phyloP scores from a whole-genome alignment of 1,140 invertebrate genomes.

The Sitophilus oryzae region DNA sequence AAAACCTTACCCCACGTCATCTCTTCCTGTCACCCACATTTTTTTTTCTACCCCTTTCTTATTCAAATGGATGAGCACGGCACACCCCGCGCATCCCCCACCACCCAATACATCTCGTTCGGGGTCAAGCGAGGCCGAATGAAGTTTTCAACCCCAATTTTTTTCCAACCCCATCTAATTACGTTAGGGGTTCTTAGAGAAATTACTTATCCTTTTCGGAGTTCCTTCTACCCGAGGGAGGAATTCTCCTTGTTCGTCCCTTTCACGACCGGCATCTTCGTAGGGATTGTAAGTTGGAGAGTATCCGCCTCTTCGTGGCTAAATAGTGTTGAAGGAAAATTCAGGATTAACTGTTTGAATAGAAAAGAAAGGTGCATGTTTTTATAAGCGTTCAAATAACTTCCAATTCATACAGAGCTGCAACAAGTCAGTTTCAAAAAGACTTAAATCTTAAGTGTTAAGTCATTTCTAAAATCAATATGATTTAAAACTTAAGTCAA shows the following conservation, averaged over 20 bases:
- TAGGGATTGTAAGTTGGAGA: no score
- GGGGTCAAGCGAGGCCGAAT: constrained; percentile 20
- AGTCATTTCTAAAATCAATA: no score
- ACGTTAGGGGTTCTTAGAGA: constrained; percentile 33
- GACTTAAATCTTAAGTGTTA: no score
- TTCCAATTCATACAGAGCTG: no score
- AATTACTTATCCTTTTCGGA: constrained; percentile 32
- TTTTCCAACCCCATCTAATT: constrained; percentile 37
- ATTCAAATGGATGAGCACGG: constrained; percentile 9
- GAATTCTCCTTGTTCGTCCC: constrained; percentile 13
- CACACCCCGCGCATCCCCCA: no score
- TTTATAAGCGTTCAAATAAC: no score
- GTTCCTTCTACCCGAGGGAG: constrained; percentile 15
- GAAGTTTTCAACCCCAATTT: constrained; percentile 35
- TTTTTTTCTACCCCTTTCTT: constrained; percentile 14
- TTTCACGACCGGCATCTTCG: no score
- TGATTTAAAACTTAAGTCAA: no score
- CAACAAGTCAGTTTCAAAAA: no score
- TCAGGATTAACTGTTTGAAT: not conserved
- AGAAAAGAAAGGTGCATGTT: no score
- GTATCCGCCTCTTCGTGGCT: not conserved
- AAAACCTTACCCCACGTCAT: constrained; percentile 23
- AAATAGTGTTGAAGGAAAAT: not conserved
- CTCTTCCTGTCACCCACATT: constrained; percentile 22
- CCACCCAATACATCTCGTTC: no score